Evolutionary conservation across 35 echinoderm and acorn worm genomes (phyloP).

Genomic region (Apostichopus japonicus): DNA sequence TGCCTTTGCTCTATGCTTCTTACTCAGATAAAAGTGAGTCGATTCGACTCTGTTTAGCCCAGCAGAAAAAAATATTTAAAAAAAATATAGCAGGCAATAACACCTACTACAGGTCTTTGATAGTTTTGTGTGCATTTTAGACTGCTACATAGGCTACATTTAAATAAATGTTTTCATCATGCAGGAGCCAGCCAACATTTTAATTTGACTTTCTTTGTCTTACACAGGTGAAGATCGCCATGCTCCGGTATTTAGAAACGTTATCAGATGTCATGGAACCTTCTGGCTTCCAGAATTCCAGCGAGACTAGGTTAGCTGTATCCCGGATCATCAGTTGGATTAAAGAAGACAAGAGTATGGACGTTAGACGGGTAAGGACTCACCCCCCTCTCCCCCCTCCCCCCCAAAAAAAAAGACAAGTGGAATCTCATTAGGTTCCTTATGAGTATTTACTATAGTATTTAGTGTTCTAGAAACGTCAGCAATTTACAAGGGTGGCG

Average conservation of each 20-base stretch:
- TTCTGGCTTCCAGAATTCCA: constrained; percentile 89
- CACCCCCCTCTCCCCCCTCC: too few species aligned
- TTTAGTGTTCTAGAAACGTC: too few species aligned
- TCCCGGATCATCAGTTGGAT: constrained; percentile 96
- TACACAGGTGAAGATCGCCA: constrained; percentile 84
- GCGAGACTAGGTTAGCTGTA: constrained; percentile 96
- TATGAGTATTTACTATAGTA: too few species aligned
- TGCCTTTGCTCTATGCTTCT: too few species aligned
- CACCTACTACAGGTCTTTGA: neutral
- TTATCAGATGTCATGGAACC: constrained; percentile 95
- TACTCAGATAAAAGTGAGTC: too few species aligned
- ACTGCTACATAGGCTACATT: neutral
- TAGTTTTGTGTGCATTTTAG: too few species aligned
- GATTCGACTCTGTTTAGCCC: too few species aligned
- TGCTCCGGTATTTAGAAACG: constrained; percentile 85
- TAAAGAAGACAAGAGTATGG: constrained; percentile 93
- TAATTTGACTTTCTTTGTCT: neutral
- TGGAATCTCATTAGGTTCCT: too few species aligned
- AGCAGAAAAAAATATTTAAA: neutral
- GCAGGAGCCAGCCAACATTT: neutral
- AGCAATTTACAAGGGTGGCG: too few species aligned
- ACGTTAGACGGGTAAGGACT: constrained; percentile 88
- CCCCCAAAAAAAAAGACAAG: too few species aligned
- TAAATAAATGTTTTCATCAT: neutral
- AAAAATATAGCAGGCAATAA: neutral